Conservation (phyloP, 2,797 vertebrate species). For the Diplodus sargus region DNA sequence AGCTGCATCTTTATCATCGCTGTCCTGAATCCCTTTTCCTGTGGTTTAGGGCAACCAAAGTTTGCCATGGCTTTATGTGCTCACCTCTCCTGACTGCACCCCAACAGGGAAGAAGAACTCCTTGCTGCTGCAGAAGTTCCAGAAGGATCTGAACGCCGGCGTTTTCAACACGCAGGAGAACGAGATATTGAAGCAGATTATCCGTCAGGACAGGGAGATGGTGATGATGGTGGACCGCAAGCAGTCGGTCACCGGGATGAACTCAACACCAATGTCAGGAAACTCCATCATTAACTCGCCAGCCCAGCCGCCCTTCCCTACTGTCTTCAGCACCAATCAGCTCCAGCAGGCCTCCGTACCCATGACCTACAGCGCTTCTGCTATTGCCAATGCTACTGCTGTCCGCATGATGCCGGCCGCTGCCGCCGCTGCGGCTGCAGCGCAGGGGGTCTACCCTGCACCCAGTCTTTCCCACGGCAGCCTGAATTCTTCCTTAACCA, state of each 20-base stretch:
- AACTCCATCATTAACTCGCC: constrained; percentile 93
- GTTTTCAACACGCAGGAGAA: constrained; percentile 99
- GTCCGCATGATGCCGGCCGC: constrained; percentile 89
- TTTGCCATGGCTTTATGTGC: constrained; percentile 62
- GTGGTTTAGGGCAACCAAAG: constrained; percentile 61
- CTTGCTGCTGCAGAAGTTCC: constrained; percentile 97
- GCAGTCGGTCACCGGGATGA: constrained; percentile 87
- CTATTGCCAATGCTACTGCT: constrained; percentile 86
- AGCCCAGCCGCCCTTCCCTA: constrained; percentile 88
- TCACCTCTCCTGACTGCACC: constrained; percentile 74
- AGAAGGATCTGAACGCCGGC: constrained; percentile 98
- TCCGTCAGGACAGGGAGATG: constrained; percentile 98
- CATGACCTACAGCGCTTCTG: constrained; percentile 88
- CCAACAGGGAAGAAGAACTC: constrained; percentile 98
- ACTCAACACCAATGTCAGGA: constrained; percentile 89
- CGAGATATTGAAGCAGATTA: constrained; percentile 99
- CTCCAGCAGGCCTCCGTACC: constrained; percentile 89
- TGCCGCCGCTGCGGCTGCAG: constrained; percentile 80
- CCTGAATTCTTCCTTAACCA: constrained; percentile 88
- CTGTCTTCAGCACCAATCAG: constrained; percentile 82
- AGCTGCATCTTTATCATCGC: constrained; percentile 68
- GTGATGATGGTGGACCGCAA: constrained; percentile 92
- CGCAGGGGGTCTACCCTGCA: constrained; percentile 86
- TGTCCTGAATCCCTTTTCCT: constrained; percentile 49
- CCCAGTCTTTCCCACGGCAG: constrained; percentile 89